These are phyloP conservation scores for Carposina sasakii DNA, from an alignment of 1,140 invertebrate species.

Conservation along the genomic window DNA sequence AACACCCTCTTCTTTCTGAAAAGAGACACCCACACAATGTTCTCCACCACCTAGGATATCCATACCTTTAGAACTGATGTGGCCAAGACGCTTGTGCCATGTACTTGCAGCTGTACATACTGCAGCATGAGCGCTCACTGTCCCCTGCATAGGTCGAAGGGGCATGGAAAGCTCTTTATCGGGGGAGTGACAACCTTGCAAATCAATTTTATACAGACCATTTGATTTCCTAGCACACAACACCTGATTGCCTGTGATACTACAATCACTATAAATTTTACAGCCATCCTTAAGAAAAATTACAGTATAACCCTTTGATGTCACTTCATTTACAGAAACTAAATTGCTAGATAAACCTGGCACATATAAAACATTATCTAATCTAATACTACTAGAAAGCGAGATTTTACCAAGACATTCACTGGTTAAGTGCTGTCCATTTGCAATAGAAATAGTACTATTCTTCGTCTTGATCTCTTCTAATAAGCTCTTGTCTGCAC, in stretches of 20 bases:
- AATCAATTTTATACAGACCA: constrained; percentile 4
- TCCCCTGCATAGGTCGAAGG: constrained; percentile 21
- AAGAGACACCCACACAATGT: constrained; percentile 40
- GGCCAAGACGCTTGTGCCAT: constrained; percentile 10
- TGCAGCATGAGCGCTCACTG: too few species aligned
- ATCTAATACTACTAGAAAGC: not conserved
- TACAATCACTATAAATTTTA: constrained; percentile 1
- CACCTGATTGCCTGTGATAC: constrained; percentile 1
- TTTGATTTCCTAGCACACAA: too few species aligned
- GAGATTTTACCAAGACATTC: not conserved
- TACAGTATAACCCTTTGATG: constrained; percentile 5
- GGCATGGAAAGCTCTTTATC: constrained; percentile 31
- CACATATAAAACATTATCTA: constrained; percentile 9
- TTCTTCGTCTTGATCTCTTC: not conserved
- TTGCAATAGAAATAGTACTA: constrained; percentile 1
- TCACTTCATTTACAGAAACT: constrained; percentile 6
- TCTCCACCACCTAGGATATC: not conserved
- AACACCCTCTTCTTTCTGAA: constrained; percentile 27
- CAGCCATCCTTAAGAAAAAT: constrained; percentile 3
- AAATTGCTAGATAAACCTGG: constrained; percentile 9
- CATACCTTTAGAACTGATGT: constrained; percentile 1
- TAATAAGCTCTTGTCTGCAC: not conserved
- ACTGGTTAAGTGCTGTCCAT: constrained; percentile 5
- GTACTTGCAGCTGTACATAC: too few species aligned
- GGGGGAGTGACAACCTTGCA: not conserved